Conservation (phyloP, 2,113 vertebrate species). For the Varanus komodoensis region DNA sequence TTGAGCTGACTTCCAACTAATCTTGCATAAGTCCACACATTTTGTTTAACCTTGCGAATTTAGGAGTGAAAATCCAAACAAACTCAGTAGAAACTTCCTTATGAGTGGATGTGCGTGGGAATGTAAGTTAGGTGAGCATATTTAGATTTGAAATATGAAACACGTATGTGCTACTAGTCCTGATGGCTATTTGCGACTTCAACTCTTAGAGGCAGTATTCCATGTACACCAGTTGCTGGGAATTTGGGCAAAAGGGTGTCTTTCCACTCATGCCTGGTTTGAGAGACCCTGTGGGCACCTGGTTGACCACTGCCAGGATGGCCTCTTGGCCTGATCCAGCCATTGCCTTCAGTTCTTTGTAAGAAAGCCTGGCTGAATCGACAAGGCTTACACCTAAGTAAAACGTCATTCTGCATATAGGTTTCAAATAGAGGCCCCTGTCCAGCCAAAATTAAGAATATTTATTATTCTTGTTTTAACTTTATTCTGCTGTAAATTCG, state of each 20-base stretch:
- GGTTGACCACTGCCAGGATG: too few species aligned
- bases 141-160: too few species aligned
- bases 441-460: neutral
- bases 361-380: too few species aligned
- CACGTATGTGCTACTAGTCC: too few species aligned
- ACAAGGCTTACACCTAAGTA: neutral
- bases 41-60: neutral
- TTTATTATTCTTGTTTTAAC: neutral
- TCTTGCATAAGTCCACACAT: neutral
- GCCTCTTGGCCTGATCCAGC: too few species aligned
- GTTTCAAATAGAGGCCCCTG: neutral
- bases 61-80: neutral
- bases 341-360: neutral
- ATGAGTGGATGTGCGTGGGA: neutral
- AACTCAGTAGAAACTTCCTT: neutral
- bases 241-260: neutral
- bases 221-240: too few species aligned
- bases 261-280: too few species aligned
- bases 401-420: too few species aligned
- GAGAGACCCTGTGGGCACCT: too few species aligned
- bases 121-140: neutral
- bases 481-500: neutral
- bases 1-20: neutral
- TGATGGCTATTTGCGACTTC: too few species aligned
- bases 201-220: too few species aligned